Conservation (phyloP, 2,113 vertebrate genomes). For the Aegithalos caudatus region DNA sequence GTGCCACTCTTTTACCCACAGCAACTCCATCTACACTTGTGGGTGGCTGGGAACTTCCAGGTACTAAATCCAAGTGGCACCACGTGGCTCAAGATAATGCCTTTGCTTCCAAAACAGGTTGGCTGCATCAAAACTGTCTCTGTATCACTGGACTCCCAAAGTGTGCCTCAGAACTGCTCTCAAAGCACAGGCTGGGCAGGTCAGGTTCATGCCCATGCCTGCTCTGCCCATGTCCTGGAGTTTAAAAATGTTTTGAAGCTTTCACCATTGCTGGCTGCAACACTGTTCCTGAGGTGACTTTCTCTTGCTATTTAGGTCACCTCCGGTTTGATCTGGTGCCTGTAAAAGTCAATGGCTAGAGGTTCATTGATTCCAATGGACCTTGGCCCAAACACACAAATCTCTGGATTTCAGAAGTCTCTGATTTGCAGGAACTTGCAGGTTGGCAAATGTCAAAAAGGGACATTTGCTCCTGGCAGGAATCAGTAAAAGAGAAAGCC, state of each 20-base stretch:
- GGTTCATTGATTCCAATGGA: neutral
- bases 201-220: neutral
- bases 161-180: neutral
- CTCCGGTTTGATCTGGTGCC: neutral
- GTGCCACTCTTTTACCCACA: neutral
- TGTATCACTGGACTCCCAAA: neutral
- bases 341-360: neutral
- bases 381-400: neutral
- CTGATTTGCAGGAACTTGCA: neutral
- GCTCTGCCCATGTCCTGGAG: neutral
- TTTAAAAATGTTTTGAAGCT: neutral
- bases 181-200: fast-evolving
- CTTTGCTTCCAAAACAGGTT: neutral
- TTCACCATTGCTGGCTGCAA: neutral
- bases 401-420: neutral
- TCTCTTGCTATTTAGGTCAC: neutral
- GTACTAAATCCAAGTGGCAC: neutral
- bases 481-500: neutral
- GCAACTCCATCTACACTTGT: neutral
- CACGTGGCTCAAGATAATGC: neutral
- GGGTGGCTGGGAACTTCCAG: neutral
- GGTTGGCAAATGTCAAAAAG: neutral
- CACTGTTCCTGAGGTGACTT: neutral
- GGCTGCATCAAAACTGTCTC: neutral
- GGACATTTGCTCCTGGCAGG: neutral